A percentile compares a stretch with the other conserved stretches of the same genome.
These are phyloP conservation scores for Babylonia areolata DNA, from an alignment of 1,140 invertebrate species.

Conservation along the genomic window DNA sequence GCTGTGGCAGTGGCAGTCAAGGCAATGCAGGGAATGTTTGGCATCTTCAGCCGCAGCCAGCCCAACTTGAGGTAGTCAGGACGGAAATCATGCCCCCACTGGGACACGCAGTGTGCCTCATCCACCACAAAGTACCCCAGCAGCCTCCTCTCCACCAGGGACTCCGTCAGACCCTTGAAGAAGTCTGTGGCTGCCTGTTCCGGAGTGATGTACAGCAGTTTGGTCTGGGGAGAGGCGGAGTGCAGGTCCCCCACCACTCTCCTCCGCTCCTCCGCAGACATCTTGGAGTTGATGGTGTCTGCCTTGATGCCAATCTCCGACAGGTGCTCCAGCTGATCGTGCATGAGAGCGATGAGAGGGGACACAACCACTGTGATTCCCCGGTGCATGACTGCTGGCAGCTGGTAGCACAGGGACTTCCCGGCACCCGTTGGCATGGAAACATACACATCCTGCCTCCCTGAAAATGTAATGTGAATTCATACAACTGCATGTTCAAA, in stretches of 20 bases:
- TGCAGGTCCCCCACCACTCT: constrained; percentile 77
- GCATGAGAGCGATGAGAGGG: constrained; percentile 84
- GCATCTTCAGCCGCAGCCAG: constrained; percentile 82
- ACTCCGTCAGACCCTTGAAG: constrained; percentile 80
- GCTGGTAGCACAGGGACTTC: constrained; percentile 85
- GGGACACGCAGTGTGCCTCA: constrained; percentile 98
- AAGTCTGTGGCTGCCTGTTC: constrained; percentile 89
- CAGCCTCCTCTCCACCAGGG: constrained; percentile 77
- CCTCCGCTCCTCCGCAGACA: constrained; percentile 84
- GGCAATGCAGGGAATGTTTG: constrained; percentile 79
- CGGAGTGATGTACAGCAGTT: constrained; percentile 93
- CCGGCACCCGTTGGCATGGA: constrained; percentile 86
- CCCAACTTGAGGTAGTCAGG: constrained; percentile 95
- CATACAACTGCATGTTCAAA: too few species aligned
- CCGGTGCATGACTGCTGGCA: constrained; percentile 80
- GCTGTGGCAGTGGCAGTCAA: constrained; percentile 93
- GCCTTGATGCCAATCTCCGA: constrained; percentile 83
- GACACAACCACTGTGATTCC: constrained; percentile 83
- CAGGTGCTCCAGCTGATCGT: constrained; percentile 79
- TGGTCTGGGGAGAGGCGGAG: constrained; percentile 80
- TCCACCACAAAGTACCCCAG: constrained; percentile 89
- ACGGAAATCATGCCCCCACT: constrained; percentile 98
- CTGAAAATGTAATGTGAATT: constrained; percentile 76
- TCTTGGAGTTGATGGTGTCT: constrained; percentile 93
- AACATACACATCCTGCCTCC: constrained; percentile 81